phyloP scores from a whole-genome alignment of 1,140 invertebrate species.

The Aphelinus atriplicis region DNA sequence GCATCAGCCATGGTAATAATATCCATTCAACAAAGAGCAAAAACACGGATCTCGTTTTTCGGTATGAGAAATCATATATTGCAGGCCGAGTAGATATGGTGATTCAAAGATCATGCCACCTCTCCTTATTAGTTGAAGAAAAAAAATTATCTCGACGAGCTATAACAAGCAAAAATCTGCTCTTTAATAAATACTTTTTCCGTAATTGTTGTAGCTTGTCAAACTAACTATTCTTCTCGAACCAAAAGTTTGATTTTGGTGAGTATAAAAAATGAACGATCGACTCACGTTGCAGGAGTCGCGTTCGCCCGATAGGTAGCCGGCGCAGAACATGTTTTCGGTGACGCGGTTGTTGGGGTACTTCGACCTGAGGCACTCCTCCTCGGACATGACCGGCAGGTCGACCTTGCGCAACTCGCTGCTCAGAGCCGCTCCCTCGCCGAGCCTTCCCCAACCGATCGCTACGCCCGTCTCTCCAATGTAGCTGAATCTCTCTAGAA shows the following conservation, averaged over 20 bases:
- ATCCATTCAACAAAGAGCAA: too few species aligned
- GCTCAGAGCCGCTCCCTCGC: slow-evolving; percentile 72
- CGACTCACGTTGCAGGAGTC: slow-evolving; percentile 78
- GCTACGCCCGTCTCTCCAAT: slow-evolving; percentile 74
- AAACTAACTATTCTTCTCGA: not conserved
- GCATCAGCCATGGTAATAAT: too few species aligned
- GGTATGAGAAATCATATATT: too few species aligned
- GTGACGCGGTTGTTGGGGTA: slow-evolving; percentile 71
- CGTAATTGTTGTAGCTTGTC: too few species aligned
- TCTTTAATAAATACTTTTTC: too few species aligned
- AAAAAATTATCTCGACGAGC: too few species aligned
- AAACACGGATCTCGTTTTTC: too few species aligned
- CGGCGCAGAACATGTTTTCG: slow-evolving; percentile 82
- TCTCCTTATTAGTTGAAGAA: too few species aligned
- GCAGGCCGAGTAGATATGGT: too few species aligned
- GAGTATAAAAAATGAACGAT: not conserved
- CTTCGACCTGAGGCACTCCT: slow-evolving; percentile 68
- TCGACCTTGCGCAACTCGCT: slow-evolving; percentile 70
- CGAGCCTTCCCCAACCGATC: slow-evolving; percentile 80
- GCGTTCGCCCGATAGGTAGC: slow-evolving; percentile 73
- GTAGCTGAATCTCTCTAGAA: slow-evolving; percentile 59
- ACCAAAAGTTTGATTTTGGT: not conserved
- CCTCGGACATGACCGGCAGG: slow-evolving; percentile 69
- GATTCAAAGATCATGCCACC: too few species aligned
- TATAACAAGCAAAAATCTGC: too few species aligned